Evolutionary conservation across 2,888 invertebrate species (phyloP).

Genomic region (Aspidiotus destructor): DNA sequence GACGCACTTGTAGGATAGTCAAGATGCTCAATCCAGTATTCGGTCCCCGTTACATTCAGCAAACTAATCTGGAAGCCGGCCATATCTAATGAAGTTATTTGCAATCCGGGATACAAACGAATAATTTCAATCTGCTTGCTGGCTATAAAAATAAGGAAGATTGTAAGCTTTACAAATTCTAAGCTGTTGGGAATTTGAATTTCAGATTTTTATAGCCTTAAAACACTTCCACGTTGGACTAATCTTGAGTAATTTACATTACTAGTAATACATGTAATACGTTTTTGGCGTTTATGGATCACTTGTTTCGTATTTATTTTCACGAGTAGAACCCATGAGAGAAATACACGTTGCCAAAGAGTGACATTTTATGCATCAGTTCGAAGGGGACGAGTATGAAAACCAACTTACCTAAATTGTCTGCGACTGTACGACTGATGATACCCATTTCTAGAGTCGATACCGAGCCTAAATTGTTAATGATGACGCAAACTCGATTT

Average conservation of each 20-base stretch:
- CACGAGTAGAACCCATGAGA: too few relatives aligned
- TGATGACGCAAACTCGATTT: conserved; percentile 51
- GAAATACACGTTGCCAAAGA: too few relatives aligned
- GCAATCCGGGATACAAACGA: conserved; percentile 50
- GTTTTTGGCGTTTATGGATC: too few relatives aligned
- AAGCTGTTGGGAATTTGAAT: not conserved
- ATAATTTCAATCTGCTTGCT: conserved; percentile 45
- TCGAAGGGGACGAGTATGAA: too few relatives aligned
- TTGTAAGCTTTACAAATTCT: not conserved
- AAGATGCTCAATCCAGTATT: conserved; percentile 48
- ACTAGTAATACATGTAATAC: too few relatives aligned
- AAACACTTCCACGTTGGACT: too few relatives aligned
- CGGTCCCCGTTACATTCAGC: conserved; percentile 47
- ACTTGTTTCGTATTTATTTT: too few relatives aligned
- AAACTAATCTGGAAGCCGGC: conserved; percentile 67
- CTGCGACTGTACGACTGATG: conserved; percentile 54
- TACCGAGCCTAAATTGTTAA: conserved; percentile 70
- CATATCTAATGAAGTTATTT: conserved; percentile 69
- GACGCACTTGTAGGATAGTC: conserved; percentile 52
- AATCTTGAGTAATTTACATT: too few relatives aligned
- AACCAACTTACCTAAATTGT: conserved; percentile 55
- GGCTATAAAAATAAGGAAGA: conserved; percentile 40
- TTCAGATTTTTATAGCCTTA: too few relatives aligned
- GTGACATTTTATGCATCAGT: too few relatives aligned
- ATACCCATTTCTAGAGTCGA: conserved; percentile 67